Evolutionary conservation across 2,113 vertebrate species (phyloP).

Genomic region (Pomatorhinus ruficollis): DNA sequence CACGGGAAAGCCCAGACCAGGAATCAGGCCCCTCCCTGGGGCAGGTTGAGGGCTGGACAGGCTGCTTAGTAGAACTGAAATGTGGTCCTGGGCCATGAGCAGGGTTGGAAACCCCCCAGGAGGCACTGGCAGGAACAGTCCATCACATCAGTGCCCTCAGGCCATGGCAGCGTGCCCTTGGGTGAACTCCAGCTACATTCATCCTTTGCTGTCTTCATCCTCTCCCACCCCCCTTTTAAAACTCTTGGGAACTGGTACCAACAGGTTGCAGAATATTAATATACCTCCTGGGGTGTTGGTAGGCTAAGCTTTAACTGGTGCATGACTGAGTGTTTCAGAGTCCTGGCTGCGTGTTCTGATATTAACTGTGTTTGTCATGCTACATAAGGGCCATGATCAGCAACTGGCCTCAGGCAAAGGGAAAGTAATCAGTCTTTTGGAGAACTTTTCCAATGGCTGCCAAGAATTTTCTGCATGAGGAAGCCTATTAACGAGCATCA

Average conservation of each 20-base stretch:
- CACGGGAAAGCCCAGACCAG: background rate
- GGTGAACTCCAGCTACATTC: background rate
- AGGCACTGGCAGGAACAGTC: background rate
- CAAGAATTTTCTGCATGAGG: conserved; percentile 76
- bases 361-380: conserved; percentile 56
- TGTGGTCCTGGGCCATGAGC: background rate
- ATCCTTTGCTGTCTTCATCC: background rate
- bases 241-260: background rate
- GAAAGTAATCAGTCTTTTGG: conserved; percentile 67
- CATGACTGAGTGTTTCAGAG: conserved; percentile 1
- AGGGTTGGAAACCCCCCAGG: background rate
- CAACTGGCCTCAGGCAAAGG: conserved; percentile 44
- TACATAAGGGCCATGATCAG: conserved; percentile 22
- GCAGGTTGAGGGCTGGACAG: background rate
- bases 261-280: conserved; percentile 4
- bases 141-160: background rate
- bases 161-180: background rate
- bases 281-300: background rate
- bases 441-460: conserved; percentile 58
- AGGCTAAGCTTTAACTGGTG: background rate
- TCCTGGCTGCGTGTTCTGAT: background rate
- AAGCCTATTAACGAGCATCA: conserved; percentile 71
- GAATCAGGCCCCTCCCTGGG: background rate
- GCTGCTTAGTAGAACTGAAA: background rate
- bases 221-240: background rate